These are phyloP conservation scores for Pammene fasciana DNA, from an alignment of 2,888 invertebrate genomes.

Conservation along the genomic window DNA sequence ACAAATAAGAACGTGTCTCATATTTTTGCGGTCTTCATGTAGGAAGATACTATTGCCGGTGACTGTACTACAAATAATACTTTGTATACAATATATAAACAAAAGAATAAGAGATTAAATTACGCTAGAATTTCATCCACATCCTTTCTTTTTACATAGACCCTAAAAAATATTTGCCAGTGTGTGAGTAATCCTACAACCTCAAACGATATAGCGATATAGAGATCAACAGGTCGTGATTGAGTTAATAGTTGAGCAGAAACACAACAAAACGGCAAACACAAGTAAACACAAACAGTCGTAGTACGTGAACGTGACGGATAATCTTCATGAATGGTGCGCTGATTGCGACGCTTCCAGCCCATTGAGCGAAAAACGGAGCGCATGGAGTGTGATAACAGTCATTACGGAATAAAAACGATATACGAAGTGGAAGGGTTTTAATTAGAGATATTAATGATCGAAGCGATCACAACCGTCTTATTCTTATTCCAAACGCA, in stretches of 20 bases:
- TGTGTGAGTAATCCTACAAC: too few relatives aligned
- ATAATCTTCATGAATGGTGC: slow-evolving; percentile 42
- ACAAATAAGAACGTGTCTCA: too few relatives aligned
- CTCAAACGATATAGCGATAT: too few relatives aligned
- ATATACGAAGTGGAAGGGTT: slow-evolving; percentile 58
- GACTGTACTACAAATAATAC: too few relatives aligned
- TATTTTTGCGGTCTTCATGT: too few relatives aligned
- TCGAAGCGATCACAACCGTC: slow-evolving; percentile 58
- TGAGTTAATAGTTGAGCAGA: slow-evolving; percentile 11
- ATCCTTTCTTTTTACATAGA: too few relatives aligned
- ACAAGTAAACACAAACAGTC: slow-evolving; percentile 34
- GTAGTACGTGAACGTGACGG: slow-evolving; percentile 31
- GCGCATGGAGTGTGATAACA: slow-evolving; percentile 51
- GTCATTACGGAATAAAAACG: slow-evolving; percentile 57
- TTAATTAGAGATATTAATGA: slow-evolving; percentile 72
- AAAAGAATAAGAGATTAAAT: too few relatives aligned
- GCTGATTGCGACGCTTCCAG: slow-evolving; percentile 38
- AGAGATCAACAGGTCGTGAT: slow-evolving; percentile 6
- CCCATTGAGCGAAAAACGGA: slow-evolving; percentile 44
- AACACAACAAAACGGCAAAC: slow-evolving; percentile 37
- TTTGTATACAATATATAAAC: too few relatives aligned
- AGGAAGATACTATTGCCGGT: too few relatives aligned
- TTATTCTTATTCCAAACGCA: neutral
- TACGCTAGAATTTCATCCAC: too few relatives aligned
- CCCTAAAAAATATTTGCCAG: too few relatives aligned